Percentiles rank a stretch among this genome's conserved stretches.
phyloP scores from a whole-genome alignment of 2,113 vertebrate genomes.

The Rhodinocichla rosea region DNA sequence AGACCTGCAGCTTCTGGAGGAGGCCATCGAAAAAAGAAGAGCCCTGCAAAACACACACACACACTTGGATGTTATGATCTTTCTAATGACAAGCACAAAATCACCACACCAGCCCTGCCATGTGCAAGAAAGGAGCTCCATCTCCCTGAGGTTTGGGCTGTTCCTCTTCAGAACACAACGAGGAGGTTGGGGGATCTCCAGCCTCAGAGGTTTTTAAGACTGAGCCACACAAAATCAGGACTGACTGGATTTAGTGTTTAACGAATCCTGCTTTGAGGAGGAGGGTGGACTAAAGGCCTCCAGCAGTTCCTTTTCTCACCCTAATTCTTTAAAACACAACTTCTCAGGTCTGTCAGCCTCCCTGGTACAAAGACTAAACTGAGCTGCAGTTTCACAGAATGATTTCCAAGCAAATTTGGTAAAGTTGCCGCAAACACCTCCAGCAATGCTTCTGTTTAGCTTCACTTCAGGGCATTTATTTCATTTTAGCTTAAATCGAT shows the following conservation, averaged over 20 bases:
- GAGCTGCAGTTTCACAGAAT: background rate
- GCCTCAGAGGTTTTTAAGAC: background rate
- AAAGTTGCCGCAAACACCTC: background rate
- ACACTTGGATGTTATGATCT: background rate
- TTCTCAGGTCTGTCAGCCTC: background rate
- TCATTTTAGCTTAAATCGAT: background rate
- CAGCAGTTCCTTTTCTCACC: background rate
- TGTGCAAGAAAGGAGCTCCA: background rate
- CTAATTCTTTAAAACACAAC: background rate
- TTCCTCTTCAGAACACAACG: background rate
- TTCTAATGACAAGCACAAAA: background rate
- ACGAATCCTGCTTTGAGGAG: background rate
- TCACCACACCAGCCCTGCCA: background rate
- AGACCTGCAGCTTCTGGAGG: slow-evolving; percentile 92
- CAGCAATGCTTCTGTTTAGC: background rate
- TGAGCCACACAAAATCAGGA: background rate
- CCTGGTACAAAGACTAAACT: background rate
- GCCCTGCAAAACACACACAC: slow-evolving; percentile 77
- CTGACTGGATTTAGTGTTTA: background rate
- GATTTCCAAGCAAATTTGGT: background rate
- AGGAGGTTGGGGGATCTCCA: background rate
- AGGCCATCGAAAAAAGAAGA: slow-evolving; percentile 89
- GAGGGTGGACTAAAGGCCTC: background rate
- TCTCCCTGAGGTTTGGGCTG: background rate
- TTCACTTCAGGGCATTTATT: background rate